A percentile compares a stretch with the other conserved stretches of the same genome.
phyloP scores from a whole-genome alignment of 1,140 invertebrate genomes.

The Papilio xuthus region DNA sequence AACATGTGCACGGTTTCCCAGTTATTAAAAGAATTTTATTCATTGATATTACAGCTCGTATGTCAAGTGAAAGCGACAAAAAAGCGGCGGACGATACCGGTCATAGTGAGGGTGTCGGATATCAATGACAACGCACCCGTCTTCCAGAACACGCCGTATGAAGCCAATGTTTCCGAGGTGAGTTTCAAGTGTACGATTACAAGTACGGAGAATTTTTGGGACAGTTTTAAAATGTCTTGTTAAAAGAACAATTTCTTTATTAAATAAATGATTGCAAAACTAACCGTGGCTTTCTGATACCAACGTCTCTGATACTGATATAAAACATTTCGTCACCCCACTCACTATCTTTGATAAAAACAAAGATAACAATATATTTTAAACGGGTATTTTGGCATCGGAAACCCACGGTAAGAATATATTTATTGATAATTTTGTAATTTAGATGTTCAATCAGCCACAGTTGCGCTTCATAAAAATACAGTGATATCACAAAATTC shows the following conservation, averaged over 20 bases:
- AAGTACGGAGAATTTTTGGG: not conserved
- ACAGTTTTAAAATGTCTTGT: not conserved
- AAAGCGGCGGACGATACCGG: slow-evolving; percentile 90
- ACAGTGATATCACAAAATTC: no score
- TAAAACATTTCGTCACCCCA: no score
- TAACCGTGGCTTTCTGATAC: no score
- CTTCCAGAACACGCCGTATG: slow-evolving; percentile 91
- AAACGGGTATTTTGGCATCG: no score
- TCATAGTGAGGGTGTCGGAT: slow-evolving; percentile 94
- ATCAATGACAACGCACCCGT: slow-evolving; percentile 93
- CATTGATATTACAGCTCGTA: slow-evolving; percentile 84
- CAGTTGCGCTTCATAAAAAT: no score
- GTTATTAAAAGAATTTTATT: slow-evolving; percentile 18
- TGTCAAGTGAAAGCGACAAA: slow-evolving; percentile 89
- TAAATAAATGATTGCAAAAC: no score
- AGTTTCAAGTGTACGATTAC: slow-evolving; percentile 49
- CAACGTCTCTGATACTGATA: no score
- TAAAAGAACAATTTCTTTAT: not conserved
- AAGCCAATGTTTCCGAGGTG: slow-evolving; percentile 93
- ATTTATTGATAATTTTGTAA: no score
- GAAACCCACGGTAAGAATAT: no score
- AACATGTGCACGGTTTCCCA: not conserved
- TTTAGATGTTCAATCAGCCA: no score
- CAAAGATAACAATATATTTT: no score
- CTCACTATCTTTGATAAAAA: no score